These are phyloP conservation scores for Trachelus iudaicus DNA, from an alignment of 2,888 invertebrate species.

Conservation along the genomic window DNA sequence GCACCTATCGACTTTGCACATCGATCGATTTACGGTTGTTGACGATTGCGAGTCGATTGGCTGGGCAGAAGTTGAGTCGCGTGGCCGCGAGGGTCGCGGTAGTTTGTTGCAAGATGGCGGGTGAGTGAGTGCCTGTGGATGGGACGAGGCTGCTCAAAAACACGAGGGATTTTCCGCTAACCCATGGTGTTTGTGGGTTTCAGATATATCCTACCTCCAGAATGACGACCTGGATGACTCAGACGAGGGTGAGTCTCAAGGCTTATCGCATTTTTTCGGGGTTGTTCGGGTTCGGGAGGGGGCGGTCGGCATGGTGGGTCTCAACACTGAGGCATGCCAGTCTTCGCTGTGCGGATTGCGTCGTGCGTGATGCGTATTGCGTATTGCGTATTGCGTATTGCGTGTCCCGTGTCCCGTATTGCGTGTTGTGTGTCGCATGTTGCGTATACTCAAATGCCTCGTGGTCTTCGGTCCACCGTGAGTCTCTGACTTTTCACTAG, in stretches of 20 bases:
- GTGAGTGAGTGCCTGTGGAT: conserved; percentile 63
- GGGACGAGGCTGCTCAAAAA: conserved; percentile 55
- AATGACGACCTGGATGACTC: conserved; percentile 55
- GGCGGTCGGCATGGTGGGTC: conserved; percentile 35
- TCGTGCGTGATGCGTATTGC: conserved; percentile 23
- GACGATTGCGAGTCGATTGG: not conserved
- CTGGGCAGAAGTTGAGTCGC: not conserved
- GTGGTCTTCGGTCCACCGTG: conserved; percentile 15
- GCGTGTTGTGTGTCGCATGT: not conserved
- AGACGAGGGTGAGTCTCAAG: conserved; percentile 57
- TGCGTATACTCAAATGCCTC: conserved; percentile 9
- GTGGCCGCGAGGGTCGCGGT: conserved; percentile 49
- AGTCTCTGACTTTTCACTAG: not conserved
- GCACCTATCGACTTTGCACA: not conserved
- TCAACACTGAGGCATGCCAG: conserved; percentile 36
- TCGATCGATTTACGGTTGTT: not conserved
- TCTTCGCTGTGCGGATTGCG: conserved; percentile 33
- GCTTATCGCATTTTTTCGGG: conserved; percentile 31
- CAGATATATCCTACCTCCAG: conserved; percentile 62
- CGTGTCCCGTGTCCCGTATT: conserved; percentile 12
- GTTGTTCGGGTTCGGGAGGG: conserved; percentile 32
- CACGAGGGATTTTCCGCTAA: conserved; percentile 60
- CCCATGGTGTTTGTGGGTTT: conserved; percentile 62
- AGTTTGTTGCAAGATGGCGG: conserved; percentile 66
- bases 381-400: conserved; percentile 3